Percentiles rank a stretch among this genome's conserved stretches.
phyloP scores from a whole-genome alignment of 2,113 vertebrate species.

The Phyllostomus hastatus region DNA sequence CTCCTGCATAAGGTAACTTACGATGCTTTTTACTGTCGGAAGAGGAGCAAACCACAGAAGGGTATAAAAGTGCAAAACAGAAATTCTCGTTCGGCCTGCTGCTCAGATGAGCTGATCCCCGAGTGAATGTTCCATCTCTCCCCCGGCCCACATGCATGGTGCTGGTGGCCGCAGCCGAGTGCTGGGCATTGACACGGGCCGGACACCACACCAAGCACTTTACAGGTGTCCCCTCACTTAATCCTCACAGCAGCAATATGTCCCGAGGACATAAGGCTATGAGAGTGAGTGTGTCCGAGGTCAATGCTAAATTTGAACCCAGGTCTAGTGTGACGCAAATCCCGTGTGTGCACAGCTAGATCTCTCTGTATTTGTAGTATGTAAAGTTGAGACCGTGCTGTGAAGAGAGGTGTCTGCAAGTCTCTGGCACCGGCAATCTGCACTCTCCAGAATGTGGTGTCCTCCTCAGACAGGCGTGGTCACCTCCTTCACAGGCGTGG shows the following conservation, averaged over 20 bases:
- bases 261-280: neutral
- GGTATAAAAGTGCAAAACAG: neutral
- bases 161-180: neutral
- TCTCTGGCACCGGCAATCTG: neutral
- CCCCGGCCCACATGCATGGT: neutral
- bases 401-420: neutral
- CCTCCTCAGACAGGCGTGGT: neutral
- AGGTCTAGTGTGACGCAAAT: neutral
- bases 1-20: neutral
- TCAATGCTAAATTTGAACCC: neutral
- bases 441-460: neutral
- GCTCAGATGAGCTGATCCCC: too few species aligned
- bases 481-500: neutral
- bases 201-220: neutral
- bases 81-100: neutral
- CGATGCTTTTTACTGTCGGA: neutral
- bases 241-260: neutral
- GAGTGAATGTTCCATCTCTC: neutral
- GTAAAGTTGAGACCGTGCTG: neutral
- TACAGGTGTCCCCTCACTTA: neutral
- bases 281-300: neutral
- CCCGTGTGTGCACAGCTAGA: neutral
- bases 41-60: neutral
- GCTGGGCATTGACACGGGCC: neutral
- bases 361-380: neutral